Conservation (phyloP, 2,888 invertebrate species). For the Eulithis testata region DNA sequence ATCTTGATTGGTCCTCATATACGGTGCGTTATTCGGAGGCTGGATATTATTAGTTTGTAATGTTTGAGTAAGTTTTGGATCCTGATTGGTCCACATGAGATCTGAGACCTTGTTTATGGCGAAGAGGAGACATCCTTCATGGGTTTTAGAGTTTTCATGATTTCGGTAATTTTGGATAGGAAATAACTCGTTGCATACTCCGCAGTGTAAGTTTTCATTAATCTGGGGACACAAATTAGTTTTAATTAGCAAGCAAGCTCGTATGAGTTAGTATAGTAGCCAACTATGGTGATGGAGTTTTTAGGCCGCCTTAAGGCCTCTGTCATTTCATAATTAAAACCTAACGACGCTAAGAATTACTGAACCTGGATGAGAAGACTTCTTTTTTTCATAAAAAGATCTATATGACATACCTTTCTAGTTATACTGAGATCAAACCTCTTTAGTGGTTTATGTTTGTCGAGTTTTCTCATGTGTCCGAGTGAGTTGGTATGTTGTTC, state of each 20-base stretch:
- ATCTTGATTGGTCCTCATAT: neutral
- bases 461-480: constrained; percentile 10
- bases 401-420: constrained; percentile 48
- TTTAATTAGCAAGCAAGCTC: too few species aligned
- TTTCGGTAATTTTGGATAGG: constrained; percentile 13
- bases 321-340: too few species aligned
- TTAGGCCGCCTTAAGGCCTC: too few species aligned
- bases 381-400: neutral
- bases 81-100: neutral
- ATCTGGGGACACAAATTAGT: constrained; percentile 47
- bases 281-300: too few species aligned
- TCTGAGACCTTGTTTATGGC: constrained; percentile 38
- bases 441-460: constrained; percentile 23
- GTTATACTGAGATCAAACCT: constrained; percentile 51
- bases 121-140: constrained; percentile 27
- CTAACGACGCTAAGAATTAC: too few species aligned
- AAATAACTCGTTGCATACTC: constrained; percentile 42
- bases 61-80: neutral
- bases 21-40: constrained; percentile 17
- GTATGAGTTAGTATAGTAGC: too few species aligned
- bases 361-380: too few species aligned
- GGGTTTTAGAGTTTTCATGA: constrained; percentile 31
- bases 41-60: constrained; percentile 18
- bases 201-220: constrained; percentile 49
- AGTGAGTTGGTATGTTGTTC: neutral